Evolutionary conservation across 1,140 invertebrate species (phyloP).

Genomic region (Hylaeus volcanicus): DNA sequence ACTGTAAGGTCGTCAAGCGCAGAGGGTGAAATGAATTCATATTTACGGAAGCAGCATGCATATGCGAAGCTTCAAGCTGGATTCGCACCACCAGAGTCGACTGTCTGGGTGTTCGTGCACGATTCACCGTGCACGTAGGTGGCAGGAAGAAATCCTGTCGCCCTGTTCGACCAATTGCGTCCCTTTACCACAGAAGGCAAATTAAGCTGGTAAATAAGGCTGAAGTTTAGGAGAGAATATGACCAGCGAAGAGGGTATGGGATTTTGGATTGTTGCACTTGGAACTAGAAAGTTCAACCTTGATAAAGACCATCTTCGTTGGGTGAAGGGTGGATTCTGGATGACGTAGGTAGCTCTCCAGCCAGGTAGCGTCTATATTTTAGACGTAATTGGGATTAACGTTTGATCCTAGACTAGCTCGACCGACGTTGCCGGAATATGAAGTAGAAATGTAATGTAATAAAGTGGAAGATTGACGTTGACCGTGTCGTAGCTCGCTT

Average conservation of each 20-base stretch:
- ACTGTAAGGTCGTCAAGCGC: not conserved
- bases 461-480: constrained; percentile 27
- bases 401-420: constrained; percentile 24
- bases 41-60: constrained; percentile 44
- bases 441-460: constrained; percentile 36
- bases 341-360: not conserved
- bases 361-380: constrained; percentile 3
- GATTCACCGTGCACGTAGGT: not conserved
- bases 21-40: constrained; percentile 50
- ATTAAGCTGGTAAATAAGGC: constrained; percentile 22
- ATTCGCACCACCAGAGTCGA: constrained; percentile 22
- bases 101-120: not conserved
- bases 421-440: constrained; percentile 17
- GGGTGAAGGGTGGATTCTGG: not conserved
- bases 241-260: not conserved
- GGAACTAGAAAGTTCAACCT: too few species aligned
- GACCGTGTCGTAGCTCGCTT: not conserved
- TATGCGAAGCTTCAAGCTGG: constrained; percentile 44
- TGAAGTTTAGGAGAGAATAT: not conserved
- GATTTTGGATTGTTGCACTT: too few species aligned
- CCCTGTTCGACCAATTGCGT: constrained; percentile 30
- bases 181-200: not conserved
- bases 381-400: constrained; percentile 32
- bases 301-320: not conserved
- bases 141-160: not conserved